These are phyloP conservation scores for Phalacrocorax aristotelis DNA, from an alignment of 2,113 vertebrate species.

Conservation along the genomic window DNA sequence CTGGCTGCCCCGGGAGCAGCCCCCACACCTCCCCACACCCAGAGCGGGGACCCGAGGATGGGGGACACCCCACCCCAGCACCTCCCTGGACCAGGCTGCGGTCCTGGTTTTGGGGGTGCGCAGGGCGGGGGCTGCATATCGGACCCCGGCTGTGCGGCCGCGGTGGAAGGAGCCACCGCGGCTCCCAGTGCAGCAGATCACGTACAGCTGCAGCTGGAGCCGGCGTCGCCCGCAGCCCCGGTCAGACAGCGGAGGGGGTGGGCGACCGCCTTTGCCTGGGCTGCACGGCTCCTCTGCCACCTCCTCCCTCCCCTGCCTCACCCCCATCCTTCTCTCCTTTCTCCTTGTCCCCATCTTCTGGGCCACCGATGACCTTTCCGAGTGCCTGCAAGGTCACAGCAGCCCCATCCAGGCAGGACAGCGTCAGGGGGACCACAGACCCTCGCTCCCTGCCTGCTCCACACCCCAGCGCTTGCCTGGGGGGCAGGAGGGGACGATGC, in stretches of 20 bases:
- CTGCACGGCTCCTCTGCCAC: not conserved
- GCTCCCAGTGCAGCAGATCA: not conserved
- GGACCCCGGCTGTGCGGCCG: not conserved
- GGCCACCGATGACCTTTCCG: not conserved
- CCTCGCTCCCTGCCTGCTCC: not conserved
- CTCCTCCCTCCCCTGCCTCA: not conserved
- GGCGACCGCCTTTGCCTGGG: not conserved
- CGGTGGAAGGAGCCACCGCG: not conserved
- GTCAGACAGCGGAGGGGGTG: not conserved
- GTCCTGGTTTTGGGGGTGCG: not conserved
- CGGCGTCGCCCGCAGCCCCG: not conserved
- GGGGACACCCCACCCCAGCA: not conserved
- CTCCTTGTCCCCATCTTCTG: not conserved
- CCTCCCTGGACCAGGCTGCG: not conserved
- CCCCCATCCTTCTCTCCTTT: not conserved
- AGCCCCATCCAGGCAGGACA: not conserved
- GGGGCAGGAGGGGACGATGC: not conserved
- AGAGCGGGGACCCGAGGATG: not conserved
- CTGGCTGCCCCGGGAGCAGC: not conserved
- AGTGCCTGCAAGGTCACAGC: conserved; percentile 38
- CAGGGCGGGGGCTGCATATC: not conserved
- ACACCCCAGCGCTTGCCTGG: accelerated
- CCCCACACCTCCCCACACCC: accelerated
- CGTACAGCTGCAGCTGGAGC: not conserved
- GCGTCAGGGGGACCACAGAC: not conserved